These are phyloP conservation scores for Mythimna loreyi DNA, from an alignment of 2,888 invertebrate genomes.

Conservation along the genomic window DNA sequence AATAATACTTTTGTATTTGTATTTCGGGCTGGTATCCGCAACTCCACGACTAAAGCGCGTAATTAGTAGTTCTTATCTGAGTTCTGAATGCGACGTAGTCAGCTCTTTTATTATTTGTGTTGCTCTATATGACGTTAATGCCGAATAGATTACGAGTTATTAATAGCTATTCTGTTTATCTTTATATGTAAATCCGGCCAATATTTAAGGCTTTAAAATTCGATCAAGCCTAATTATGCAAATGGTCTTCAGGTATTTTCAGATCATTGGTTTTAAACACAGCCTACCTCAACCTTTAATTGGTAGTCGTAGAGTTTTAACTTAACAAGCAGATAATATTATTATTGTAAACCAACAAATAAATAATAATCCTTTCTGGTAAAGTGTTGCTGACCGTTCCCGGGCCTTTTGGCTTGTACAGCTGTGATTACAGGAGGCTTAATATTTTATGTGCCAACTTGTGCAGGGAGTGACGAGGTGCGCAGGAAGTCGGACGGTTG, in stretches of 20 bases:
- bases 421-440: not conserved
- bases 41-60: too few relatives aligned
- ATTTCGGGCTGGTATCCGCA: too few relatives aligned
- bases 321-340: not conserved
- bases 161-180: not conserved
- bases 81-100: not conserved
- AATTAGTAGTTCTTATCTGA: too few relatives aligned
- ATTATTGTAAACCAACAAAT: not conserved
- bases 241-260: not conserved
- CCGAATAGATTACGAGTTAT: not conserved
- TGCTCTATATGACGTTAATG: not conserved
- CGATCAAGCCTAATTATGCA: too few relatives aligned
- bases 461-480: constrained; percentile 3
- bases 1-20: too few relatives aligned
- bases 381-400: not conserved
- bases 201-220: not conserved
- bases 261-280: not conserved
- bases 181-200: not conserved
- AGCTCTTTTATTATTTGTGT: not conserved
- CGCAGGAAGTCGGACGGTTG: constrained; percentile 13
- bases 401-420: not conserved
- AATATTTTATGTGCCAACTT: constrained; percentile 19
- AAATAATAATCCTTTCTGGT: too few relatives aligned
- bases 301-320: not conserved
- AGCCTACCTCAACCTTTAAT: constrained; percentile 1